Base-by-base conservation (phyloP, 2,888 invertebrate species). In the Rhimphoctona megacephalus region DNA sequence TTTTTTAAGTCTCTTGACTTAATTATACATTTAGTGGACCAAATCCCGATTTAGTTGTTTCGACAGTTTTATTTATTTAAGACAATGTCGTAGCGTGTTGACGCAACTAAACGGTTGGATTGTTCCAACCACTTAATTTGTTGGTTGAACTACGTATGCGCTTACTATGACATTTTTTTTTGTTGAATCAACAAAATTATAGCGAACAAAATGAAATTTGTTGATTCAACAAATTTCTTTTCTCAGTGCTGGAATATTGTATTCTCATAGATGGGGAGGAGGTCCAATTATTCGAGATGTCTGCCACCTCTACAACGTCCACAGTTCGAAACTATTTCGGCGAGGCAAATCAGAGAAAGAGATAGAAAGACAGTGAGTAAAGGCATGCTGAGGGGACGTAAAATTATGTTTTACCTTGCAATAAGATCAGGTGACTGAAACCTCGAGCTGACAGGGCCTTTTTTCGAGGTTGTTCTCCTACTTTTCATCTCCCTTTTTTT, bases 351-450 rank as follows among this genome's bases (percentile, higher is more conserved):
- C 52, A 76, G 49, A 70, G 64, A 46, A 46, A 69, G 78, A 70
- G 52, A 69, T 46, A 43, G 66, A 80, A 49, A 69, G 25, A 46
- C 69, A 43, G 74, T 6, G 81, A 69, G 69, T 19, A 46, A 46
- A 73, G 83, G 77, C 33, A 30, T 14, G 43, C 25, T 74, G 70
- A 73, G 49, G 70, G 85, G 72, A 83, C 82, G 85, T 69, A 84
- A 85, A 85, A 87, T 90, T 90, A 89, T 90, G 88, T 89, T 88
- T 89, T 88, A 88, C 89, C 79, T 83, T 85, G 88, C 46, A 77
- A 66, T 84, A 79, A 87, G 88, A 83, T 88, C 89, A 86, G 89
- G 90, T 90, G 89, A 89, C 88, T 79, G 81, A 86, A 89, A 76
- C 88, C 85, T 77, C 43, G 73, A 72, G 66, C 74, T 84, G 86